Evolutionary conservation across 2,888 invertebrate genomes (phyloP), one percentile per base, ranked within the genome.

Genomic region (Philhelius pedissequus): DNA sequence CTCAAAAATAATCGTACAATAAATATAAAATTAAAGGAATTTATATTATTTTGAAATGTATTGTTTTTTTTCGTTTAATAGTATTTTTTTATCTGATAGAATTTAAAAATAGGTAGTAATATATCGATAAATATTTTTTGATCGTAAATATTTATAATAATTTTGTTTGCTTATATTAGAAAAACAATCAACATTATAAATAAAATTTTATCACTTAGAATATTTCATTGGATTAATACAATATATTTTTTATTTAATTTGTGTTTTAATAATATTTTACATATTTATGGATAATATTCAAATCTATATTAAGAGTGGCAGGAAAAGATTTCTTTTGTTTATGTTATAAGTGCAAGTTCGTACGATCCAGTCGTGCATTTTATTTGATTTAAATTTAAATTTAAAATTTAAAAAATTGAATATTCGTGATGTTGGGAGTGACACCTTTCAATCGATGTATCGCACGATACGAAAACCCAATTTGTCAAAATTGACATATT

Each of bases 151-250:
- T 43, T 54, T 64, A n/a, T 22, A 18, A 52, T 66, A 48, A 15
- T 45, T 38, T 58, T 43, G 27, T 54, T 18, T 64, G 6, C n/a
- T 56, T 35, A 56, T 18, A 22, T 62, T n/a, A n/a, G n/a, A 40
- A 50, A 35, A 62, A 40, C 40, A 56, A 35, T 22, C 38, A 20
- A 48, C 45, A 62, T 2, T 77, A 60, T 27, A 56, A 52, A 45
- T 30, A 56, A 68, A 64, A 73, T 27, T 18, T 27, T 82, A 78
- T 82, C 73, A 78, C 82, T 48, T 68, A 62, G 48, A 82, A 82
- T 82, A 82, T 78, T 82, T 78, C 48, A 70, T 68, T 73, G 38
- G 73, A 73, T 82, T 82, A 78, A 82, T 73, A 82, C 77, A 73
- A 77, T 32, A 64, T 13, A 18, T 35, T 20, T 58, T 58, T 5